Evolutionary conservation across 2,797 vertebrate species (phyloP), one percentile per base, ranked within the genome.

Genomic region (Chromobotia macracanthus): DNA sequence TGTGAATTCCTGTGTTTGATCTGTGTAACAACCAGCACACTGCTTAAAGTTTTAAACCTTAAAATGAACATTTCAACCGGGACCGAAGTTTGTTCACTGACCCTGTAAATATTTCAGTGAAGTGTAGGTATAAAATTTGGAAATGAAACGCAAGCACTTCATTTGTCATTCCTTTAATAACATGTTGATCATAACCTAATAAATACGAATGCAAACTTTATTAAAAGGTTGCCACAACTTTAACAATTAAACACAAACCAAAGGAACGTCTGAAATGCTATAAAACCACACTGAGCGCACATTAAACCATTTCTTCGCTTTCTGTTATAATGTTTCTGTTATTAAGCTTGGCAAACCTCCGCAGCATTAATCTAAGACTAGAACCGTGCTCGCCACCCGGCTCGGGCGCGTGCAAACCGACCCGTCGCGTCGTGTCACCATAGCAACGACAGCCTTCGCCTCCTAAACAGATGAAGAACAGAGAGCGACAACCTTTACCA

Each of bases 401-500:
- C 53, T 46, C 65, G 3, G 41, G 13, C 56, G 3, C 19, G 44
- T 25, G 63, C 16, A 56, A 58, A 5, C 12, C 31, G 75, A 78
- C 28, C 28, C 46, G 2, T 15, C 9, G 64, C 66, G 19, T 75
- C 31, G 10, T 5, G 61, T 80, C n/a, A 12, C 63, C 73, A 77
- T 80, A 77, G 28, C 61, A 64, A 72, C 61, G 23, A n/a, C 68
- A 48, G 72, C 28, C 3, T 6, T 44, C 51, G 3, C 53, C 71
- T 77, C 77, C 82, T 68, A 77, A 77, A 81, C 75, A 81, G 67
- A 76, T 63, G 10, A 69, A 51, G 15, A 48, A 8, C 19, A 70
- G 5, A 19, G 60, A 1, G 46, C n/a, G 18, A 50, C 1, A 68
- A 46, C 25, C 15, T 48, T 60, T 11, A 55, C 19, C 63, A 46